Evolutionary conservation across 2,113 vertebrate species (phyloP).

Genomic region (Syngnathus typhle): DNA sequence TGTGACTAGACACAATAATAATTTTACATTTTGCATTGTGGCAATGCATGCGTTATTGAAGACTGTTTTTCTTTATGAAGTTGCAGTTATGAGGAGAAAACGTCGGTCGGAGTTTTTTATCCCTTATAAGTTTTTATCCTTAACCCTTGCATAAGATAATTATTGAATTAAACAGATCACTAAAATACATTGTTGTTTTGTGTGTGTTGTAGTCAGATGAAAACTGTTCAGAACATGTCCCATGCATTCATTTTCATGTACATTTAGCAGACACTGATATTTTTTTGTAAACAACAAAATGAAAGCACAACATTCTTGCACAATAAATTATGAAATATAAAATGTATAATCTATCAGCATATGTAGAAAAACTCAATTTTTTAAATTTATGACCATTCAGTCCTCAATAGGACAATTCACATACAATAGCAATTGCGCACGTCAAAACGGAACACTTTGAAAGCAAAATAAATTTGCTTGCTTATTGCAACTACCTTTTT

Average conservation of each 20-base stretch:
- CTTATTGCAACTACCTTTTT: constrained; percentile 51
- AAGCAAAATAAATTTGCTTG: constrained; percentile 30
- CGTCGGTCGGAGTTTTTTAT: background rate
- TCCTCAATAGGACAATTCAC: constrained; percentile 22
- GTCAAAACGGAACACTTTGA: constrained; percentile 18
- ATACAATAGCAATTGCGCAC: constrained; percentile 46
- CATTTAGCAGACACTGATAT: constrained; percentile 37
- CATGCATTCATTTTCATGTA: background rate
- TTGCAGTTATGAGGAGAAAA: background rate
- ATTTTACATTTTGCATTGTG: background rate
- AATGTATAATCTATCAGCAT: constrained; percentile 34
- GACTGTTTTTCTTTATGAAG: background rate
- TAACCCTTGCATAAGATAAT: background rate
- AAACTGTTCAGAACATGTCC: no score
- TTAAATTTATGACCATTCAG: constrained; percentile 15
- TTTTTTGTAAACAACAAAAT: constrained; percentile 42
- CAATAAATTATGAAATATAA: constrained; percentile 46
- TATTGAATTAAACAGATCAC: background rate
- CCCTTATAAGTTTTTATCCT: background rate
- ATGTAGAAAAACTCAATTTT: constrained; percentile 33
- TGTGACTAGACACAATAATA: background rate
- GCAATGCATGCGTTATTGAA: background rate
- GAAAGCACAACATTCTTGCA: constrained; percentile 18
- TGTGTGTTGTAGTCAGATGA: background rate
- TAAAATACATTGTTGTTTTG: background rate